Evolutionary conservation across 2,888 invertebrate species (phyloP).

Genomic region (Leucophora obtusa): DNA sequence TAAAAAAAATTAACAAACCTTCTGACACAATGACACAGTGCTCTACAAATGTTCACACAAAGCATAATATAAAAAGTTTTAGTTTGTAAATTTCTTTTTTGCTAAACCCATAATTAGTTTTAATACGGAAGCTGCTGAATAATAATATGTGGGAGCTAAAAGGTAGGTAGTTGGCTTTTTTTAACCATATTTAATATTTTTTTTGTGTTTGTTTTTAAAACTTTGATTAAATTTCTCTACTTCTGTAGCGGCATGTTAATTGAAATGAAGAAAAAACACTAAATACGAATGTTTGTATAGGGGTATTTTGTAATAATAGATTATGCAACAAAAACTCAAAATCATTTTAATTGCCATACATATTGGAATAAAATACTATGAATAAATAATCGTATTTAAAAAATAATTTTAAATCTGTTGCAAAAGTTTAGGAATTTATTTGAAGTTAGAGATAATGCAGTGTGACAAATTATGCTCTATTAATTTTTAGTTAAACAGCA

Average conservation of each 20-base stretch:
- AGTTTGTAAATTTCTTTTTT: conserved; percentile 21
- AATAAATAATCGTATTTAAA: conserved; percentile 17
- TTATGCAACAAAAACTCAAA: background rate
- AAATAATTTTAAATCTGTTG: conserved; percentile 6
- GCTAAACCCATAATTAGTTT: conserved; percentile 37
- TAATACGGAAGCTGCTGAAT: conserved; percentile 29
- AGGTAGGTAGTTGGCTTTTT: conserved; percentile 4
- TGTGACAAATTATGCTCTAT: conserved; percentile 1
- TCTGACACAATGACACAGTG: conserved; percentile 40
- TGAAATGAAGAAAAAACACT: conserved; percentile 1
- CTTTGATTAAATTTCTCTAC: conserved; percentile 1
- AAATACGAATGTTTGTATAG: background rate
- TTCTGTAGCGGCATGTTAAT: background rate
- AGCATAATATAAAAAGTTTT: background rate
- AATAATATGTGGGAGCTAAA: conserved; percentile 48
- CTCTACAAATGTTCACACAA: conserved; percentile 25
- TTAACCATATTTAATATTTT: conserved; percentile 11
- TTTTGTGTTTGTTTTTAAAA: background rate
- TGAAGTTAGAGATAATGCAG: background rate
- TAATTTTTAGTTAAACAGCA: background rate
- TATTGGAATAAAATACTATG: background rate
- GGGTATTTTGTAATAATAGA: background rate
- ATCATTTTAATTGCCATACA: background rate
- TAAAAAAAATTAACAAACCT: too few species aligned
- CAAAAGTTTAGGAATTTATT: background rate